phyloP scores from a whole-genome alignment of 37 sponge, comb jelly and placozoan genomes.

The Cliona cf. orientalis region DNA sequence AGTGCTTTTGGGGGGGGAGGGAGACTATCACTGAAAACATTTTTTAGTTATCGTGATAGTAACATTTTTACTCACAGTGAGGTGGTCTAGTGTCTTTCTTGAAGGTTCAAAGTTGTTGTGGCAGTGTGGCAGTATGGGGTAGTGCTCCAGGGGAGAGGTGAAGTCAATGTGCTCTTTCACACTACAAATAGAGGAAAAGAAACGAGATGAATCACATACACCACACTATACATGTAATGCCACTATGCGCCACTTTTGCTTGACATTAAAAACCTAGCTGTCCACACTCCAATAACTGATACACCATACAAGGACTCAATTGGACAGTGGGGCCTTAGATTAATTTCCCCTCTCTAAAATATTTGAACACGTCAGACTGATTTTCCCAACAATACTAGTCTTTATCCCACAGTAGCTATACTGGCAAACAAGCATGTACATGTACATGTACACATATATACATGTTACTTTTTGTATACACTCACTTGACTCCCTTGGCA shows the following conservation, averaged over 20 bases:
- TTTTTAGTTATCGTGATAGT: not conserved
- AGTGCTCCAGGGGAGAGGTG: constrained; percentile 33
- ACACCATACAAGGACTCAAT: too few relatives aligned
- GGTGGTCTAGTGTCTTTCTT: constrained; percentile 49
- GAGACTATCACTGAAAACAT: not conserved
- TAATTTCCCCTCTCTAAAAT: too few relatives aligned
- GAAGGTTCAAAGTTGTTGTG: constrained; percentile 43
- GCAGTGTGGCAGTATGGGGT: constrained; percentile 52
- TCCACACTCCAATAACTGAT: too few relatives aligned
- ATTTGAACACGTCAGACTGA: too few relatives aligned
- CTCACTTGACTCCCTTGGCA: constrained; percentile 79
- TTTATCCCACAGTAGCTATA: not conserved
- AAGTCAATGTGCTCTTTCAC: constrained; percentile 63
- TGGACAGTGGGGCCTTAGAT: too few relatives aligned
- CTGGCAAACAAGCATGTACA: not conserved
- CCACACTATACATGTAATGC: too few relatives aligned
- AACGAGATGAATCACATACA: too few relatives aligned
- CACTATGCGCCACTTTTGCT: too few relatives aligned
- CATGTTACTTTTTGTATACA: not conserved
- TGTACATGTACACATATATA: not conserved
- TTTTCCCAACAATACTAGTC: too few relatives aligned
- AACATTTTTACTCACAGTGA: constrained; percentile 34
- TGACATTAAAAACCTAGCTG: too few relatives aligned
- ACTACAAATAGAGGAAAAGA: constrained; percentile 23
- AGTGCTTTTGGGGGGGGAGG: not conserved